Base-by-base conservation (phyloP, 2,113 vertebrate species). In the Cranoglanis bouderius region DNA sequence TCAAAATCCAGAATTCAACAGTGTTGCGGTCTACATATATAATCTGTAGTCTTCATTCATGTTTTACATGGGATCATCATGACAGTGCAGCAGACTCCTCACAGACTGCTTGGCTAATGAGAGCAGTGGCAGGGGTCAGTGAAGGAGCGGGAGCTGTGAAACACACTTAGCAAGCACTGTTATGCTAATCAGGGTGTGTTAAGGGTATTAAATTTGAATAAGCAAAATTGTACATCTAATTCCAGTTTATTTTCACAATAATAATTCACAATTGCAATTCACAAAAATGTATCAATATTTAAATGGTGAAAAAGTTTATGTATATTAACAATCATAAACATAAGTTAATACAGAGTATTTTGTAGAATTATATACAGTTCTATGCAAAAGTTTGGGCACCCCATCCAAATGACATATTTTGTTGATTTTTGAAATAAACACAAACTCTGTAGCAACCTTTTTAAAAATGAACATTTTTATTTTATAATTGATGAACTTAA, bases 11-110 rank as follows among this genome's bases (percentile, higher is more conserved):
- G 46, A 51, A 51, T 53, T 80, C 13, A 9, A 18, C 43, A 51
- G 13, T 2, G 2, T 14, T 77, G 24, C 40, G 4, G n/a, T 72
- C 70, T 40, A 19, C 35, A 72, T 72, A 90, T 85, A 85, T 43
- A 7, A 74, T 89, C 94, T 92, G 84, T 89, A 92, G 89, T 89
- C 61, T 87, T 32, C 85, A 43, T 86, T 19, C 49, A 78, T 78
- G 89, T 77, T 92, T 88, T 83, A 74, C n/a, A 85, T 18, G 46
- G 87, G 82, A 90, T 92, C 89, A 81, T 90, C 82, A 90, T 87
- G 87, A 55, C 53, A 57, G 61, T 35, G 84, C 49, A 87, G 55
- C 26, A 65, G 24, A 77, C n/a, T 77, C 70, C 43, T 59, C 81
- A 78, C 14, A 14, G 43, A 51, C 67, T 61, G 75, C 82, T 78